Conservation (phyloP, 2,113 vertebrate genomes). For the Lates calcarifer region DNA sequence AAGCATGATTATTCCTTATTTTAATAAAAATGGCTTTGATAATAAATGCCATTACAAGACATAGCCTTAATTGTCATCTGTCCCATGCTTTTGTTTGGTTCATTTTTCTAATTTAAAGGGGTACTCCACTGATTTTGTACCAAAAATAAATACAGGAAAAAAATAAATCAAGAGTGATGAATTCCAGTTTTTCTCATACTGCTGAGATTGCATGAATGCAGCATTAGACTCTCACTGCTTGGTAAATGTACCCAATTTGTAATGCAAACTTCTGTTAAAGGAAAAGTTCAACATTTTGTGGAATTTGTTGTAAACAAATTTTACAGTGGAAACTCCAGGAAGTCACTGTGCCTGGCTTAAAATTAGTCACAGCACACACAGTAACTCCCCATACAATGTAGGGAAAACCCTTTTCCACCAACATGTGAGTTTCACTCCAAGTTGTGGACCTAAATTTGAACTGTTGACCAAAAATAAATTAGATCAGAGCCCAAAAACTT, state of each 20-base stretch:
- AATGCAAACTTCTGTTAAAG: not conserved
- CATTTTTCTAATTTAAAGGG: constrained; percentile 22
- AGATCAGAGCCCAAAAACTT: no score
- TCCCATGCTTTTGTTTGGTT: constrained; percentile 1
- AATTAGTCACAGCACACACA: no score
- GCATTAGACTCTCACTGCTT: not conserved
- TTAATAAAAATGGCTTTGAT: not conserved
- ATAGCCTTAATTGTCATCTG: not conserved
- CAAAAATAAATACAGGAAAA: no score
- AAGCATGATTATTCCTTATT: not conserved
- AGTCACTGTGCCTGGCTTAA: no score
- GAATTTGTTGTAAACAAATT: not conserved
- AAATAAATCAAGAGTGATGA: no score
- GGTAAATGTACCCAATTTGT: not conserved
- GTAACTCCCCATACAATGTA: no score
- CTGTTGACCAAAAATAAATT: no score
- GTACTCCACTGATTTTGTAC: not conserved
- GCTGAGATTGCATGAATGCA: not conserved
- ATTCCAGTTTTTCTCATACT: not conserved
- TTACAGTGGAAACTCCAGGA: not conserved
- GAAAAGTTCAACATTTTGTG: not conserved
- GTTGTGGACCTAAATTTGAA: no score
- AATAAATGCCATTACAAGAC: not conserved
- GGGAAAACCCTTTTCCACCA: no score
- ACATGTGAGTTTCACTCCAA: no score